Conservation (phyloP, 2,113 vertebrate species). For the Drymodes brunneopygia region DNA sequence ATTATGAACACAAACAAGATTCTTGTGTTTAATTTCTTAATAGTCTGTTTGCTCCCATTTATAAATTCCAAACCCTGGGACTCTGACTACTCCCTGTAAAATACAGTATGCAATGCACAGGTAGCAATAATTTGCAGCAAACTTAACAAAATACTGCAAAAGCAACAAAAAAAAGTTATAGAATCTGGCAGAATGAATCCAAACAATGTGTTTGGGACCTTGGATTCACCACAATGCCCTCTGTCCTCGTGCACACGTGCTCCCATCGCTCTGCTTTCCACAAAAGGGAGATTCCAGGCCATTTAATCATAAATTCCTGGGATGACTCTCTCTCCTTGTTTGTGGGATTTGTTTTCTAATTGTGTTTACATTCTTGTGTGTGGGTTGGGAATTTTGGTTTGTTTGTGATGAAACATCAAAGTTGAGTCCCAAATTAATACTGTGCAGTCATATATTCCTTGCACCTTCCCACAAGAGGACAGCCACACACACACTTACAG, state of each 20-base stretch:
- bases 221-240: background rate
- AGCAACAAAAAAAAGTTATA: background rate
- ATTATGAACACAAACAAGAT: background rate
- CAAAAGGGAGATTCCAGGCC: conserved; percentile 60
- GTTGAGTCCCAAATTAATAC: conserved; percentile 29
- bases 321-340: conserved; percentile 44
- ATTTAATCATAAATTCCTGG: conserved; percentile 57
- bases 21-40: background rate
- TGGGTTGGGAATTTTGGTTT: conserved; percentile 60
- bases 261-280: background rate
- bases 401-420: conserved; percentile 59
- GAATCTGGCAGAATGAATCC: background rate
- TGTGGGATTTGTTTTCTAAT: conserved; percentile 34
- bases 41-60: background rate
- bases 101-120: background rate
- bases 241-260: rapidly evolving
- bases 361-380: conserved; percentile 58
- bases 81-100: background rate
- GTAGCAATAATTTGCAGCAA: background rate
- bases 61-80: background rate
- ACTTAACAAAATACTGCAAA: background rate
- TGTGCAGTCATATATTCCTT: background rate
- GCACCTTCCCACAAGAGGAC: background rate
- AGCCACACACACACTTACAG: background rate
- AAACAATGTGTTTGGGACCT: background rate